Conservation (phyloP, 2,888 invertebrate genomes). For the Nephrotoma appendiculata region DNA sequence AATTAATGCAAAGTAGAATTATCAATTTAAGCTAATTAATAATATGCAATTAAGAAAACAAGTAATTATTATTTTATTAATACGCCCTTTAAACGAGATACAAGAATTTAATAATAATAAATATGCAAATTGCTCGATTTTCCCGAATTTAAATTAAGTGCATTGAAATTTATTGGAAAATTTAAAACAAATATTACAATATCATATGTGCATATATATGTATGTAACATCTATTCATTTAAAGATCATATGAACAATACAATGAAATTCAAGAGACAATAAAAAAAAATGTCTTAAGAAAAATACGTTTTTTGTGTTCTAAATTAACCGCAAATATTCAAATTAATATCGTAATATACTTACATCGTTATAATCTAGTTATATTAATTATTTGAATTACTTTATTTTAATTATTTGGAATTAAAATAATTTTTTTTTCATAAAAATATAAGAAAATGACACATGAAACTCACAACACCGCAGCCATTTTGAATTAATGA, state of each 20-base stretch:
- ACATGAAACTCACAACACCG: conserved; percentile 14
- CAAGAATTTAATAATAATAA: neutral
- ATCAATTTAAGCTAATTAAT: neutral
- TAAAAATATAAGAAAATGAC: conserved; percentile 10
- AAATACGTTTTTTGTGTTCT: neutral
- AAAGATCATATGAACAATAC: neutral
- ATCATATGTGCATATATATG: neutral
- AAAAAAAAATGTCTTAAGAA: neutral
- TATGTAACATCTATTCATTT: neutral
- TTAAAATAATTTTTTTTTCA: conserved; percentile 5
- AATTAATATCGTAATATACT: neutral
- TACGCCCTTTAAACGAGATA: neutral
- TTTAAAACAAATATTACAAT: neutral
- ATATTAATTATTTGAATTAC: neutral
- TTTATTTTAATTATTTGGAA: neutral
- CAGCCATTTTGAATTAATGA: conserved; percentile 9
- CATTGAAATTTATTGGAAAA: neutral
- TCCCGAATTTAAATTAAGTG: neutral
- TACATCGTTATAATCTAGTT: neutral
- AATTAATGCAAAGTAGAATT: neutral
- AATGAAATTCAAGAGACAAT: neutral
- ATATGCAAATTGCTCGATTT: neutral
- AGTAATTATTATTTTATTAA: neutral
- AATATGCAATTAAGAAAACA: neutral
- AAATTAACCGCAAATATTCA: neutral